Base-by-base conservation (phyloP, 2,113 vertebrate genomes). In the Caranx ignobilis region DNA sequence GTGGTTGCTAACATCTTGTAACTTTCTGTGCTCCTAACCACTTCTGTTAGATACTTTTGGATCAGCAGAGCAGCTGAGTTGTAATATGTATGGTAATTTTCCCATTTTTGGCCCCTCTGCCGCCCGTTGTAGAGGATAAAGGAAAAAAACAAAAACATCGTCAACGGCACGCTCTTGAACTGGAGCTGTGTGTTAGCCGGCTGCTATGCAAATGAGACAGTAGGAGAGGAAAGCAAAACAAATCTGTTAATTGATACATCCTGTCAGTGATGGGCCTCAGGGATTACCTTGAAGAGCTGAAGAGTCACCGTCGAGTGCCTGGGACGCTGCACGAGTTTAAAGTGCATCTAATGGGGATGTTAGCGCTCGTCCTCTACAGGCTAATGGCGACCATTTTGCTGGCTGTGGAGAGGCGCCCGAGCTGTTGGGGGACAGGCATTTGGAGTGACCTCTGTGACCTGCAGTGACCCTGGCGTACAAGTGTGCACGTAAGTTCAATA, bases 141-240 rank as follows among this genome's bases (percentile, higher is more conserved):
- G 60, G 16, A 16, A 56, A 74, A 74, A 61, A 68, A 68, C 32
- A 11, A 68, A 79, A 71, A 61, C 61, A 83, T 47, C 70, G 86
- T 89, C 84, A 89, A 83, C 60, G 79, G 21, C 16, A 26, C 26
- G 77, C 91, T 91, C 88, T 91, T 90, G 86, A 93, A 89, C 91
- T 57, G 2, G 61, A 57, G 73, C 63, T 3, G 55, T 0, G 35
- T 7, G 74, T 65, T 61, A 79, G 50, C 80, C 66, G 83, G 77
- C 85, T 84, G 88, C 60, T 77, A 93, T 93, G 93, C 90, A 89
- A 93, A 93, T 92, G 81, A 92, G 89, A 57, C 34, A 10, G 68
- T 67, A 69, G 73, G 71, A 90, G 89, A 88, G 79, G 80, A 93
- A 91, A 91, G 92, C 91, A 92, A 94, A 93, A 93, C 88, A 94